phyloP scores from a whole-genome alignment of 2,888 invertebrate genomes.

The Rhyacophila evoluta region DNA sequence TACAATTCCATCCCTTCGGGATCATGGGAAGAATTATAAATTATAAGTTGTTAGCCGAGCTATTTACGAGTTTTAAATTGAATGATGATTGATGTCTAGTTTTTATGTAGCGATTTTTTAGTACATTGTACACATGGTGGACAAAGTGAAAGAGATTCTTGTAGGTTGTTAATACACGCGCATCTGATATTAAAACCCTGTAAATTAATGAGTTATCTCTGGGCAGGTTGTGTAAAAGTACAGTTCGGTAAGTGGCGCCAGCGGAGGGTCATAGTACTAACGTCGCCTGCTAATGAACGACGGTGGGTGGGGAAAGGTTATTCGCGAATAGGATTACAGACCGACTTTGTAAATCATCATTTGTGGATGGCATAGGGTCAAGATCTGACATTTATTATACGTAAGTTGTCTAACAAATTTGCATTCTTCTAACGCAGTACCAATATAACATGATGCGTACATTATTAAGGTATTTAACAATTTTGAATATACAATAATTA shows the following conservation, averaged over 20 bases:
- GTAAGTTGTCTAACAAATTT: too few relatives aligned
- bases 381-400: not conserved
- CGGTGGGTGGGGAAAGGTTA: slow-evolving; percentile 12
- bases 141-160: not conserved
- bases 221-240: not conserved
- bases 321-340: not conserved
- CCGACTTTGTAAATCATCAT: not conserved
- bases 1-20: too few relatives aligned
- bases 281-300: slow-evolving; percentile 33
- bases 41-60: too few relatives aligned
- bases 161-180: not conserved
- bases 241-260: slow-evolving; percentile 26
- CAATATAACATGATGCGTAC: too few relatives aligned
- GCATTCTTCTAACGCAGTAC: too few relatives aligned
- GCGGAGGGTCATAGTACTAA: slow-evolving; percentile 10
- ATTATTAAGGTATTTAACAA: too few relatives aligned
- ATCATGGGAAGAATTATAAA: too few relatives aligned
- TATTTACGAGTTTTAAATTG: too few relatives aligned
- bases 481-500: too few relatives aligned
- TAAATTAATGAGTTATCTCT: not conserved
- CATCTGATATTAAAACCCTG: not conserved
- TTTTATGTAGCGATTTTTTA: too few relatives aligned
- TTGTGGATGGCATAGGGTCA: not conserved
- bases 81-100: too few relatives aligned
- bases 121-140: too few relatives aligned